These are phyloP conservation scores for Caenorhabditis zanzibari DNA, from an alignment of 2,888 invertebrate species.

Conservation along the genomic window DNA sequence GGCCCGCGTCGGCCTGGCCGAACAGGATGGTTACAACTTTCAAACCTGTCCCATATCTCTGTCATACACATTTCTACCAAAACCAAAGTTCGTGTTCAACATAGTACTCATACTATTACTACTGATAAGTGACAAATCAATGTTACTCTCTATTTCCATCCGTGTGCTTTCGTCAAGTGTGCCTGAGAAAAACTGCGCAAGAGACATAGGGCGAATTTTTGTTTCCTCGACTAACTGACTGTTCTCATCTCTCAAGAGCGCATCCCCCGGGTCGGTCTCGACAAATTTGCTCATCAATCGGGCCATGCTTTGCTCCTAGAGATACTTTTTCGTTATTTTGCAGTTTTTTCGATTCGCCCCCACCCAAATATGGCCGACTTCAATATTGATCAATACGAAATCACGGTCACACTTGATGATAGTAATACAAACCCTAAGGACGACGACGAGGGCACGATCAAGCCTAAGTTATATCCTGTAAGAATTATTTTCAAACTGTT, in stretches of 20 bases:
- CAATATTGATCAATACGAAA: conserved; percentile 67
- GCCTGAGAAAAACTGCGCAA: conserved; percentile 4
- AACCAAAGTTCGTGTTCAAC: conserved; percentile 10
- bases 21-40: no score
- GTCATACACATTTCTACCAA: neutral
- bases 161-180: conserved; percentile 21
- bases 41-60: no score
- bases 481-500: neutral
- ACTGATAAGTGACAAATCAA: conserved; percentile 24
- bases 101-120: neutral
- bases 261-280: neutral
- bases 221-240: conserved; percentile 13
- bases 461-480: conserved; percentile 42
- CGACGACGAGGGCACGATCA: conserved; percentile 27
- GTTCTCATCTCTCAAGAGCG: conserved; percentile 52
- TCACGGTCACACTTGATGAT: conserved; percentile 54
- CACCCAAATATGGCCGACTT: conserved; percentile 59
- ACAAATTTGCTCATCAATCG: conserved; percentile 33
- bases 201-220: neutral
- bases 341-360: conserved; percentile 8
- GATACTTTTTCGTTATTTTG: conserved; percentile 23
- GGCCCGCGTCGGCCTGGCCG: no score
- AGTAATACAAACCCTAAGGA: conserved; percentile 26
- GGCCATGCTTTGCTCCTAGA: conserved; percentile 9
- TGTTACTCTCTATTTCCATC: conserved; percentile 20